These are phyloP conservation scores for Theocolax elegans DNA, from an alignment of 1,140 invertebrate species.

Conservation along the genomic window DNA sequence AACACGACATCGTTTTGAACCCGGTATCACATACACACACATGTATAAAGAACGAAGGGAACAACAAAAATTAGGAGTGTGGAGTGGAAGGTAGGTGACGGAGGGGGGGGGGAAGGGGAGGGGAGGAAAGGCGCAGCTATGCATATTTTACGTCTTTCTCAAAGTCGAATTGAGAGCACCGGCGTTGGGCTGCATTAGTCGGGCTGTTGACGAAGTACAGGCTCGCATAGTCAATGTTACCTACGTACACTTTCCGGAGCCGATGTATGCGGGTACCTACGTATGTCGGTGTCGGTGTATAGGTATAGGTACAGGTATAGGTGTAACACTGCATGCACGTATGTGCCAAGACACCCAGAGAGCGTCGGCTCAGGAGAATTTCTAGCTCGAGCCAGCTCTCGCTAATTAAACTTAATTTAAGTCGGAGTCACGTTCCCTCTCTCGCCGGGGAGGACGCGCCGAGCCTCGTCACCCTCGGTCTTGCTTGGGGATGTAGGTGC, in stretches of 20 bases:
- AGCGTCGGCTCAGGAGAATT: conserved; percentile 4
- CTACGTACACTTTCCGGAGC: background rate
- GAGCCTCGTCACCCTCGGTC: too few species aligned
- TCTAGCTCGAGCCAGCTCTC: conserved; percentile 1
- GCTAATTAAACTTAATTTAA: conserved; percentile 49
- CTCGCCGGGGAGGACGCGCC: background rate
- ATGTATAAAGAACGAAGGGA: too few species aligned
- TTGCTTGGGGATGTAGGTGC: too few species aligned
- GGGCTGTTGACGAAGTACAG: conserved; percentile 43
- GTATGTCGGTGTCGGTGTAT: background rate
- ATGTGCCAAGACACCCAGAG: background rate
- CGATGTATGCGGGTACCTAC: too few species aligned
- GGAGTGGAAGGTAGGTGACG: background rate
- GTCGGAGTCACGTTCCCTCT: conserved; percentile 43
- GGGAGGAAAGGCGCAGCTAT: conserved; percentile 6
- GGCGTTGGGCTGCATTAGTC: conserved; percentile 22
- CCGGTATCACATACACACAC: too few species aligned
- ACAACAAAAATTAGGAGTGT: too few species aligned
- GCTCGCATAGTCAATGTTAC: conserved; percentile 42
- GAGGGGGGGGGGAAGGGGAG: background rate
- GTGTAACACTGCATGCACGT: conserved; percentile 9
- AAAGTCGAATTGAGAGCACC: conserved; percentile 29
- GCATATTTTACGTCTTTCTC: conserved; percentile 39
- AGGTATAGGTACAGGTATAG: too few species aligned
- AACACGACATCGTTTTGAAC: too few species aligned